phyloP scores from a whole-genome alignment of 2,113 vertebrate genomes.

The Gallinago paraguaiae region DNA sequence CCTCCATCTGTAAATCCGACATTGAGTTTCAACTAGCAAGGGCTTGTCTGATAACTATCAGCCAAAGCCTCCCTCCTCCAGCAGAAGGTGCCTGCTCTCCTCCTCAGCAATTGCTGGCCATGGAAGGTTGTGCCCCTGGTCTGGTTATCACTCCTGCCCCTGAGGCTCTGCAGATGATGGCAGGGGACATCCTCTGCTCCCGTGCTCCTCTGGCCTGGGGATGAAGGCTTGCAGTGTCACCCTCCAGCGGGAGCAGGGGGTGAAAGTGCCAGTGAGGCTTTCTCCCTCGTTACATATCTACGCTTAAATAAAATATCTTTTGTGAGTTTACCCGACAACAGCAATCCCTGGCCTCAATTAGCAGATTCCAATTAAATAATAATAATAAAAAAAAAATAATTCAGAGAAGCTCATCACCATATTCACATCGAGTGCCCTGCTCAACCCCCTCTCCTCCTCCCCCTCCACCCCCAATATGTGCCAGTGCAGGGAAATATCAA shows the following conservation, averaged over 20 bases:
- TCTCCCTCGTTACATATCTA: neutral
- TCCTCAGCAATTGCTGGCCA: fast-evolving
- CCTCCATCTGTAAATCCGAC: neutral
- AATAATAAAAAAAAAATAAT: neutral
- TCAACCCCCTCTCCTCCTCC: neutral
- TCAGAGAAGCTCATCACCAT: neutral
- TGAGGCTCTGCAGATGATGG: neutral
- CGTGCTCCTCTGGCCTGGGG: neutral
- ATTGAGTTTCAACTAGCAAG: neutral
- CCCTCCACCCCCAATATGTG: fast-evolving
- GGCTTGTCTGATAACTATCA: neutral
- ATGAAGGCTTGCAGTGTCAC: neutral
- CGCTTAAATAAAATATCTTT: neutral
- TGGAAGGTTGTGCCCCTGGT: fast-evolving
- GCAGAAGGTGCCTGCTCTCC: neutral
- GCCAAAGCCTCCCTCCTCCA: neutral
- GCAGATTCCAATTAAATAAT: neutral
- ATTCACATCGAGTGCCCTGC: fast-evolving
- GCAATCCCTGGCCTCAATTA: neutral
- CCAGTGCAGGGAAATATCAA: neutral
- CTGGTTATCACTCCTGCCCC: neutral
- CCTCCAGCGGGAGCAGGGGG: neutral
- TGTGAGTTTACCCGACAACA: neutral
- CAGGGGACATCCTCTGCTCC: neutral
- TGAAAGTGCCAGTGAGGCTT: neutral